phyloP scores from a whole-genome alignment of 2,797 vertebrate genomes.

The Schizopygopsis malacanthus region DNA sequence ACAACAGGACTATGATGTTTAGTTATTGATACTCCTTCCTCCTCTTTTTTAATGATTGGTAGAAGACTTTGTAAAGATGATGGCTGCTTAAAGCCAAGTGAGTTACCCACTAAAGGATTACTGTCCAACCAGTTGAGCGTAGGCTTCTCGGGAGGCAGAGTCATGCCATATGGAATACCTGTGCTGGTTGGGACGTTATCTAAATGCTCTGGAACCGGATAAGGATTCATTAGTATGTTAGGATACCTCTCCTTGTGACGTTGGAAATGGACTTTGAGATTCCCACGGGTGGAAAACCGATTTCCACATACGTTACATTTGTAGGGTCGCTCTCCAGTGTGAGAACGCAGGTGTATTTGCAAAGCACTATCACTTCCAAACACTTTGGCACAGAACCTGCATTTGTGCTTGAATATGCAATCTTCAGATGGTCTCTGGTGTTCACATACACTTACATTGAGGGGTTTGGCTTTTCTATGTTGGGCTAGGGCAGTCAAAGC shows the following conservation, averaged over 20 bases:
- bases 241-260: slow-evolving; percentile 98
- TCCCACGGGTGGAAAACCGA: slow-evolving; percentile 97
- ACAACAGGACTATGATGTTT: slow-evolving; percentile 87
- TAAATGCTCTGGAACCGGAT: slow-evolving; percentile 97
- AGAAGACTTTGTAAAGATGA: slow-evolving; percentile 90
- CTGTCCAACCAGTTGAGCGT: slow-evolving; percentile 96
- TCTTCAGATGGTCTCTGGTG: slow-evolving; percentile 91
- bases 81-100: slow-evolving; percentile 90
- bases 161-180: slow-evolving; percentile 98
- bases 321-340: slow-evolving; percentile 97
- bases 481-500: slow-evolving; percentile 92
- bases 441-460: slow-evolving; percentile 90
- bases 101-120: slow-evolving; percentile 92
- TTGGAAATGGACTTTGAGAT: slow-evolving; percentile 98
- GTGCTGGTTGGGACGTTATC: slow-evolving; percentile 97
- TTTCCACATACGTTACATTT: slow-evolving; percentile 99
- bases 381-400: slow-evolving; percentile 99
- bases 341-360: slow-evolving; percentile 98
- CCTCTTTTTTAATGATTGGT: slow-evolving; percentile 96
- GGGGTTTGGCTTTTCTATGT: slow-evolving; percentile 94
- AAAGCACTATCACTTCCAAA: slow-evolving; percentile 99
- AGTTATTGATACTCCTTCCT: slow-evolving; percentile 89
- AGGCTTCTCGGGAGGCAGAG: slow-evolving; percentile 94
- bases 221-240: slow-evolving; percentile 98
- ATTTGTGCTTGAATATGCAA: slow-evolving; percentile 99